Conservation (phyloP, 2,797 vertebrate genomes). For the Allobates femoralis region DNA sequence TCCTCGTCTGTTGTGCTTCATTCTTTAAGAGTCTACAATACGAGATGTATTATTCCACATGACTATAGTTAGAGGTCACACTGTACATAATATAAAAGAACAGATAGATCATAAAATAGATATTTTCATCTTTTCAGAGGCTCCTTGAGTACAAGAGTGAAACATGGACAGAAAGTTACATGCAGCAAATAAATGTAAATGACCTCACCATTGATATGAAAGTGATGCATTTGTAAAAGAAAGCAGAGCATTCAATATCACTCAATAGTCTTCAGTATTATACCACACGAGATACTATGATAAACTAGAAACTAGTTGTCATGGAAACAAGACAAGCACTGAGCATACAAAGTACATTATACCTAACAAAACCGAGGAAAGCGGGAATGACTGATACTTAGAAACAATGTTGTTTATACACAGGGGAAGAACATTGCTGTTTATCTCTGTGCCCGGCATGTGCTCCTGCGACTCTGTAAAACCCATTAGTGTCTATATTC, state of each 20-base stretch:
- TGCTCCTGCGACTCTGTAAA: background rate
- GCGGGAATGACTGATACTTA: constrained; percentile 26
- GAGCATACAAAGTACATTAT: constrained; percentile 48
- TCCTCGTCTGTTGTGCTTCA: background rate
- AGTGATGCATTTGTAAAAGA: constrained; percentile 15
- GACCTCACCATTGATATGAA: background rate
- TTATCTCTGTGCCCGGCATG: constrained; percentile 14
- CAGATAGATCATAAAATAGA: background rate
- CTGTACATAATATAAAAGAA: background rate
- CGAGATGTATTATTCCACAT: background rate
- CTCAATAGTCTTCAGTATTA: constrained; percentile 47
- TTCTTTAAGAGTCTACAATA: background rate
- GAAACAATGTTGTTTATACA: constrained; percentile 40
- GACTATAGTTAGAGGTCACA: background rate
- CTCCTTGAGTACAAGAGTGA: background rate
- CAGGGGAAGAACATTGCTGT: constrained; percentile 30
- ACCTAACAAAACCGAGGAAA: constrained; percentile 39
- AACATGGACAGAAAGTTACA: background rate
- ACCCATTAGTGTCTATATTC: constrained; percentile 3
- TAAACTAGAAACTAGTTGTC: constrained; percentile 53
- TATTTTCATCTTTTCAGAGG: background rate
- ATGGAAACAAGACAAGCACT: constrained; percentile 55
- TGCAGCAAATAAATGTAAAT: background rate
- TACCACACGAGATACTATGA: constrained; percentile 41
- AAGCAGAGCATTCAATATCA: constrained; percentile 32